These are phyloP conservation scores for Pipistrellus nathusii DNA, from an alignment of 2,797 vertebrate genomes.

Conservation along the genomic window DNA sequence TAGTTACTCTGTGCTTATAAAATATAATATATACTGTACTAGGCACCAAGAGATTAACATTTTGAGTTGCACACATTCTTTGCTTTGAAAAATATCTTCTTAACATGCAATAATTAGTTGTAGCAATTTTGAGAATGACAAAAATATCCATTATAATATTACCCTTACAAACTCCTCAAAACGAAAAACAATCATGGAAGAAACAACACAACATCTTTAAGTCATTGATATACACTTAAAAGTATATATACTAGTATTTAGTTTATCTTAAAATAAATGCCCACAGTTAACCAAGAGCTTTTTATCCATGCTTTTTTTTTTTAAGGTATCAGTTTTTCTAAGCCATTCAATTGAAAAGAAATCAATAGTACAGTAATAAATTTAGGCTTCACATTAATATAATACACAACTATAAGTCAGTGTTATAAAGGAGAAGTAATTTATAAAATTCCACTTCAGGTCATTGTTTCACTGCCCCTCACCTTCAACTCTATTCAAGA, in stretches of 20 bases:
- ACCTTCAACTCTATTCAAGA: not conserved
- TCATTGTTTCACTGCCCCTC: conserved; percentile 12
- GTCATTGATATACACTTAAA: not conserved
- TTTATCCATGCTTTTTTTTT: not conserved
- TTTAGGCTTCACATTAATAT: not conserved
- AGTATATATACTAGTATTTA: not conserved
- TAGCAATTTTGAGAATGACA: not conserved
- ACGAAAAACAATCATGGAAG: not conserved
- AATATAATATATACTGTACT: not conserved
- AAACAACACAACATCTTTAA: not conserved
- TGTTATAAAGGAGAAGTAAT: not conserved
- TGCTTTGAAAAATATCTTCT: not conserved
- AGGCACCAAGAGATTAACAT: not conserved
- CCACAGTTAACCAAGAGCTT: not conserved
- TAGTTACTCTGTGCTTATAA: not conserved
- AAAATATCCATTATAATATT: not conserved
- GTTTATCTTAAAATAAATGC: conserved; percentile 21
- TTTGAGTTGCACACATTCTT: not conserved
- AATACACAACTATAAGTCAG: not conserved
- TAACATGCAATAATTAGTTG: not conserved
- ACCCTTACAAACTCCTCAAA: not conserved
- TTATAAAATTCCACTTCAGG: conserved; percentile 46
- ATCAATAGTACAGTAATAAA: conserved; percentile 9
- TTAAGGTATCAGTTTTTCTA: not conserved
- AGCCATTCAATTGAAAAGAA: conserved; percentile 21